A percentile compares a stretch with the other conserved stretches of the same genome.
phyloP scores from a whole-genome alignment of 1,140 invertebrate species.

The Bombyx mandarina region DNA sequence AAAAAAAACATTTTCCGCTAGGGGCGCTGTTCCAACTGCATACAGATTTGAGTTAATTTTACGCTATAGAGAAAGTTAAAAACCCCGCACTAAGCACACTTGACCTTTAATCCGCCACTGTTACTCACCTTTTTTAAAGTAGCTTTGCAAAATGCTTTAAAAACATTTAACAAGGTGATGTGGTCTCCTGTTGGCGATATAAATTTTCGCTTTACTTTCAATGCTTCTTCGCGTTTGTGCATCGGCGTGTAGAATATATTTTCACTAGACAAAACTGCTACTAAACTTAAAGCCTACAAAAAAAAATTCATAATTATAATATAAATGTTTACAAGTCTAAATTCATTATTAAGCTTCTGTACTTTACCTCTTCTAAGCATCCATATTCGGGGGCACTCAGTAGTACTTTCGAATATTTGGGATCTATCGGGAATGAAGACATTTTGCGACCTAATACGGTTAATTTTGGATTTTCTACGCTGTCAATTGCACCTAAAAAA shows the following conservation, averaged over 20 bases:
- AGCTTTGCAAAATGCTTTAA: conserved; percentile 80
- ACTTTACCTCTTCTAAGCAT: conserved; percentile 86
- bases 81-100: no score
- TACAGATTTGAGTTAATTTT: no score
- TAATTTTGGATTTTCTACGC: conserved; percentile 71
- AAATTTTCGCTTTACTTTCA: conserved; percentile 84
- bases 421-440: conserved; percentile 93
- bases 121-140: conserved; percentile 78
- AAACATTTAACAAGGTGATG: conserved; percentile 92
- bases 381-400: conserved; percentile 82
- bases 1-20: no score
- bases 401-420: conserved; percentile 88
- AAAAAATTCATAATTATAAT: conserved; percentile 10
- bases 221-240: conserved; percentile 77
- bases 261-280: conserved; percentile 75
- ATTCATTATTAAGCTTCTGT: conserved; percentile 3
- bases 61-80: no score
- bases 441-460: conserved; percentile 88
- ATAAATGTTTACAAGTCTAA: background rate
- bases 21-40: no score
- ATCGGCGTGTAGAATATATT: conserved; percentile 73
- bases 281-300: conserved; percentile 71
- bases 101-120: no score
- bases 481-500: conserved; percentile 61
- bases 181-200: conserved; percentile 91